Evolutionary conservation across 2,113 vertebrate genomes (phyloP), one percentile per base, ranked within the genome.

Genomic region (Heterotilapia buettikoferi): DNA sequence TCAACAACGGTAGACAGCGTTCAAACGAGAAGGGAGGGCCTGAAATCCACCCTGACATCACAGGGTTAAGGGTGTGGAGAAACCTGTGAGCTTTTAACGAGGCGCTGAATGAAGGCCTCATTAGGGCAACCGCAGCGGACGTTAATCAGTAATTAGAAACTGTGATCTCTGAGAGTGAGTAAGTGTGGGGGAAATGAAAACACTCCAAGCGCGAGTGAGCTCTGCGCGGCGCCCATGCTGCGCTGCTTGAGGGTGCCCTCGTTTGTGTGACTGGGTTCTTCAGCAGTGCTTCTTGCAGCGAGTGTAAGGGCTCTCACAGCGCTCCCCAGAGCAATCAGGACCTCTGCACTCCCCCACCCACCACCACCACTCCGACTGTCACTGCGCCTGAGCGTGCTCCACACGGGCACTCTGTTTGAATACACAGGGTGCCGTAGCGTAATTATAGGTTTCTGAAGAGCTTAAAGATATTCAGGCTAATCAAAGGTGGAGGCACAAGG

Each of bases 81-180:
- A 89, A 91, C 89, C 90, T 61, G 93, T 36, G 87, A 95, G 90
- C 85, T 86, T 76, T 88, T 95, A 95, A 96, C 93, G 91, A 95
- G 95, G 88, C 83, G 82, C 92, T 87, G 94, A 94, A 93, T 90
- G 89, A 94, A 89, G 84, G 89, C 83, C 93, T 96, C 94, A 92
- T 96, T 94, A 96, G 93, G 88, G 81, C 88, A 84, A 92, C 89
- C 85, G 86, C 92, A 66, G 89, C 54, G 91, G 94, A 92, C 86
- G 92, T 91, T 88, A 88, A 92, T 91, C 92, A 90, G 87, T 95
- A 93, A 95, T 96, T 95, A 95, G 86, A 87, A 88, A 90, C 89
- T 89, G 91, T 92, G 93, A 93, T 94, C 94, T 93, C 86, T 79
- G 87, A 91, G 92, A 94, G 90, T 47, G 7, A 38, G 90, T 52